Evolutionary conservation across 1,140 invertebrate species (phyloP), one percentile per base, ranked within the genome.

Genomic region (Wasmannia auropunctata): DNA sequence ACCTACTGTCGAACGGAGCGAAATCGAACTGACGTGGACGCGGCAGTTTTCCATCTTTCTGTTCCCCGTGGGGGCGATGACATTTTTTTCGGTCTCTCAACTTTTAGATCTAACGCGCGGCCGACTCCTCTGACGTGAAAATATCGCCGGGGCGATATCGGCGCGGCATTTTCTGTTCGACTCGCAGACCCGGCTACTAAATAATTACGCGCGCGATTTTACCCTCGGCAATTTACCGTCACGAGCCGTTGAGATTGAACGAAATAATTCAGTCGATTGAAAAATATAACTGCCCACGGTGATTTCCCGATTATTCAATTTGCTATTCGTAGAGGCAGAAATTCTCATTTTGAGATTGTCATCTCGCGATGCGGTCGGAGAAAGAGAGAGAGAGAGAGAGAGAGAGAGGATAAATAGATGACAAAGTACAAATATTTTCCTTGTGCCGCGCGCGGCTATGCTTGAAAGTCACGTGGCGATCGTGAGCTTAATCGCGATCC

Each of bases 11-110:
- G 87, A 80, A 86, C 83, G 62, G 54, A 72, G 84, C 84, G 88
- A 88, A 91, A 91, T 91, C 89, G 88, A 91, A 91, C 88, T 91
- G 89, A 91, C 89, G 88, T 88, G 89, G 88, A 91, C 89, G 89
- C 89, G 88, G 70, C 88, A 91, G 89, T 91, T 91, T 91, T 90
- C 88, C 88, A 91, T 91, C 88, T 90, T 91, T 90, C 89, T 79
- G 86, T 88, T 70, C 67, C 89, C 90, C 85, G 74, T 77, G 83
- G 86, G 89, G 88, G 80, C 87, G 87, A 88, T 88, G 86, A 90
- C 89, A 86, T 90, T 90, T 90, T 88, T 87, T 87, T 81, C 86
- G 86, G 69, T 67, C 85, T 56, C 85, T 87, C 89, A 84, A 85
- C 79, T 77, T 79, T 81, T 88, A 85, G 87, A 87, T 58, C 62